phyloP scores from a whole-genome alignment of 2,113 vertebrate genomes.

The Anhinga anhinga region DNA sequence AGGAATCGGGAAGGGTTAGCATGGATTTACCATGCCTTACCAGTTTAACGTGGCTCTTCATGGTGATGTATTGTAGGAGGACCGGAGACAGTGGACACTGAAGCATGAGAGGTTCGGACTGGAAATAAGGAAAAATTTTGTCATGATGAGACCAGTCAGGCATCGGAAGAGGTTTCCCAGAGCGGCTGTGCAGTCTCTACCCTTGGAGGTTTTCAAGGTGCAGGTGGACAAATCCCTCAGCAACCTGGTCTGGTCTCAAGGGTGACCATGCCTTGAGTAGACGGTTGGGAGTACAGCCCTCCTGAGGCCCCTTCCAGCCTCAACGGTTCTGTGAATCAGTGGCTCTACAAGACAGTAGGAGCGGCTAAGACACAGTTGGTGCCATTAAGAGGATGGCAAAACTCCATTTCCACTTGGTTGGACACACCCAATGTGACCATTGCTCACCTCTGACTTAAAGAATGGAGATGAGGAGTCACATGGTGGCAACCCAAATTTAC shows the following conservation, averaged over 20 bases:
- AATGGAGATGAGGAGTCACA: not conserved
- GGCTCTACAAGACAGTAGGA: fast-evolving
- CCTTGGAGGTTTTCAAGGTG: not conserved
- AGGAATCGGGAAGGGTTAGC: not conserved
- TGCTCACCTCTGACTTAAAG: not conserved
- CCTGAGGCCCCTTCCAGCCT: not conserved
- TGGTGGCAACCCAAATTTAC: not conserved
- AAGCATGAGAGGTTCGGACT: not conserved
- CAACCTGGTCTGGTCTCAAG: not conserved
- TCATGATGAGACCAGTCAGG: not conserved
- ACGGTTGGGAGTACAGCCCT: not conserved
- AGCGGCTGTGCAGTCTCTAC: fast-evolving
- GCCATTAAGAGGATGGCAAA: not conserved
- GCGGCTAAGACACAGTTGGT: not conserved
- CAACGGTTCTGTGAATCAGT: not conserved
- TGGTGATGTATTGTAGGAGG: not conserved
- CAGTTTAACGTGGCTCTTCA: not conserved
- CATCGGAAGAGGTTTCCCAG: not conserved
- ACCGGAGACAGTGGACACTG: not conserved
- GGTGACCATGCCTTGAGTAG: not conserved
- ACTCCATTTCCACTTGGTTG: not conserved
- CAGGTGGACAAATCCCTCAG: not conserved
- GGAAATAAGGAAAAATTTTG: not conserved
- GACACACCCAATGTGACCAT: no score
- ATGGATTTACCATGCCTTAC: not conserved